These are phyloP conservation scores for Eulithis testata DNA, from an alignment of 2,888 invertebrate genomes.

Conservation along the genomic window DNA sequence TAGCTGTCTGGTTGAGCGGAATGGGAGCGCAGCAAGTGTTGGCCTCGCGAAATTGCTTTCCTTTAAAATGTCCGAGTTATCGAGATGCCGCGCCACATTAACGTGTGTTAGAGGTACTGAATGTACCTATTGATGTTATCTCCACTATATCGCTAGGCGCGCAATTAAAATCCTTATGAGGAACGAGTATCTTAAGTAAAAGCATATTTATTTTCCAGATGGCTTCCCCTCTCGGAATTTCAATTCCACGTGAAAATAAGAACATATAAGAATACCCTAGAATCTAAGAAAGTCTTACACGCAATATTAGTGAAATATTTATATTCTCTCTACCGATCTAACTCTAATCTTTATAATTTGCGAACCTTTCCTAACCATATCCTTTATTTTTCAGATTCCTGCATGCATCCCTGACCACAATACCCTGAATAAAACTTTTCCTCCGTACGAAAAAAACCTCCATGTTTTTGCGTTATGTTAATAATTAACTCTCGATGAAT, in stretches of 20 bases:
- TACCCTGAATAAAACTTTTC: neutral
- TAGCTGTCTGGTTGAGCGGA: slow-evolving; percentile 63
- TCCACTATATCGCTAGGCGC: slow-evolving; percentile 26
- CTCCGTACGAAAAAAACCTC: neutral
- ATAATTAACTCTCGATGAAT: neutral
- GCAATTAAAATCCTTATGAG: neutral
- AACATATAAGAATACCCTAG: neutral
- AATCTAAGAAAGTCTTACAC: neutral
- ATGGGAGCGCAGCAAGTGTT: slow-evolving; percentile 68
- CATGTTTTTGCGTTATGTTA: neutral
- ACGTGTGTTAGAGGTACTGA: slow-evolving; percentile 53
- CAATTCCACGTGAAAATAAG: neutral
- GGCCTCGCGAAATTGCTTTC: slow-evolving; percentile 72
- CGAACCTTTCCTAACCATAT: neutral
- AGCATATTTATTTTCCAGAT: slow-evolving; percentile 35
- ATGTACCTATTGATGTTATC: slow-evolving; percentile 32
- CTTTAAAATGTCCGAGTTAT: slow-evolving; percentile 69
- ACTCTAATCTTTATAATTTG: neutral
- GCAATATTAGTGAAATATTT: neutral
- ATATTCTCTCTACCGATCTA: neutral
- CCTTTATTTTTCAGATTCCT: slow-evolving; percentile 11
- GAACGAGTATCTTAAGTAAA: neutral
- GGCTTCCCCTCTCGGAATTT: neutral
- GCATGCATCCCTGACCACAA: slow-evolving; percentile 6
- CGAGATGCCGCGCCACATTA: slow-evolving; percentile 59